Conservation (phyloP, 2,113 vertebrate species). For the Naja naja region DNA sequence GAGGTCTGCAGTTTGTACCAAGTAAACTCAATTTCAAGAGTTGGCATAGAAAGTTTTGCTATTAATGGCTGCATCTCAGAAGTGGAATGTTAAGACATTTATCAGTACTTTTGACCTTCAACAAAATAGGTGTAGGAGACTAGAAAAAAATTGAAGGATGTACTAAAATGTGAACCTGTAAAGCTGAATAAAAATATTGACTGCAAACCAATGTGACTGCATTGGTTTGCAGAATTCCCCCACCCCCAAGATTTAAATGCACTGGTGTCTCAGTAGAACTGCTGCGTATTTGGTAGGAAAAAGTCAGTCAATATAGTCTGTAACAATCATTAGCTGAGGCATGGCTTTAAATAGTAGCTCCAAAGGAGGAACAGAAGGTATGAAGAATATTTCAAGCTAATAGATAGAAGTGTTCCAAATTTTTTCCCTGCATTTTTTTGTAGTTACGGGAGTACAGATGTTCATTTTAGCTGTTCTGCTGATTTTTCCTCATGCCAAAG, state of each 20-base stretch:
- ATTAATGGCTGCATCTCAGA: neutral
- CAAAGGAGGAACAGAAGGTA: neutral
- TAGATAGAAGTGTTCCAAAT: neutral
- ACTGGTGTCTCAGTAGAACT: neutral
- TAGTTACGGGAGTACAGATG: neutral
- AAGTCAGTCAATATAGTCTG: neutral
- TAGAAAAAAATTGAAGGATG: neutral
- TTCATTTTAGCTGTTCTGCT: neutral
- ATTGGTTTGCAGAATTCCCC: neutral
- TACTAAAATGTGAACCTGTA: neutral
- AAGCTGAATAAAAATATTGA: neutral
- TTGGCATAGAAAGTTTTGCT: neutral
- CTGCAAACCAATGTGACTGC: neutral
- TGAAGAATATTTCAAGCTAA: neutral
- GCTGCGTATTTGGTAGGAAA: neutral
- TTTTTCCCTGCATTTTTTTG: neutral
- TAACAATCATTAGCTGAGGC: neutral
- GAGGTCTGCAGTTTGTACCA: neutral
- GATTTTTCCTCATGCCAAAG: neutral
- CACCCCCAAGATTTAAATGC: neutral
- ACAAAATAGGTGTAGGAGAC: neutral
- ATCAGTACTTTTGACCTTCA: neutral
- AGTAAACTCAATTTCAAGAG: neutral
- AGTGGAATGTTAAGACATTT: neutral
- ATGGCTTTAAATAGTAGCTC: neutral